Percentiles rank a stretch among this genome's conserved stretches.
phyloP scores from a whole-genome alignment of 1,140 invertebrate genomes.

The Berghia stephanieae region DNA sequence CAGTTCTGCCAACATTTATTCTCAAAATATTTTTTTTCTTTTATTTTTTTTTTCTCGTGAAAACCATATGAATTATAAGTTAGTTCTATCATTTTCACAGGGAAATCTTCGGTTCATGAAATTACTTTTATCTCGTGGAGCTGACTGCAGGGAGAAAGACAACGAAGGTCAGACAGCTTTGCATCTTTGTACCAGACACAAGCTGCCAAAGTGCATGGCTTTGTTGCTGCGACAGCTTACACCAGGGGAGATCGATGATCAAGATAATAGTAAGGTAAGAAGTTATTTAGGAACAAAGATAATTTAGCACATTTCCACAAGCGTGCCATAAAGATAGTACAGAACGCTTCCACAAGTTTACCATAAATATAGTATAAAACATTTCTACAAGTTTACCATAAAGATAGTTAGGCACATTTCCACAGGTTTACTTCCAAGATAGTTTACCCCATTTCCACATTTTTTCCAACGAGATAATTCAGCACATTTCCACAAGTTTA shows the following conservation, averaged over 20 bases:
- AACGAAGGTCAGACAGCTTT: constrained; percentile 65
- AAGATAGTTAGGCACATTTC: no score
- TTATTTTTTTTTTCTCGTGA: neutral
- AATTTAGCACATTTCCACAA: no score
- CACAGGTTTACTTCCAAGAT: no score
- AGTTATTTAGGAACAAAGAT: no score
- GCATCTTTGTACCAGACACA: constrained; percentile 65
- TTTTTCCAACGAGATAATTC: no score
- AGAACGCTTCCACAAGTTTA: no score
- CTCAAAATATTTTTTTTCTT: neutral
- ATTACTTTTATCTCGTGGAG: constrained; percentile 62
- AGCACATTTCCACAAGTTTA: no score
- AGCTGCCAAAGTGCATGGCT: constrained; percentile 65
- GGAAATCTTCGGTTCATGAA: constrained; percentile 62
- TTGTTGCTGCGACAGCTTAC: constrained; percentile 63
- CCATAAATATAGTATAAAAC: no score
- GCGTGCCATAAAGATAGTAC: no score
- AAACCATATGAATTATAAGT: neutral
- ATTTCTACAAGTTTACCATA: no score
- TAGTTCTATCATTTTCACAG: constrained; percentile 41
- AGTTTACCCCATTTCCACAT: no score
- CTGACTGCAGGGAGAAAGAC: constrained; percentile 63
- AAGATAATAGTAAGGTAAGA: constrained; percentile 65
- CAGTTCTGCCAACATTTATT: no score
- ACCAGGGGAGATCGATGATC: constrained; percentile 66